These are phyloP conservation scores for Acrocyrtus sp. DNA, from an alignment of 2,888 invertebrate species.

Conservation along the genomic window DNA sequence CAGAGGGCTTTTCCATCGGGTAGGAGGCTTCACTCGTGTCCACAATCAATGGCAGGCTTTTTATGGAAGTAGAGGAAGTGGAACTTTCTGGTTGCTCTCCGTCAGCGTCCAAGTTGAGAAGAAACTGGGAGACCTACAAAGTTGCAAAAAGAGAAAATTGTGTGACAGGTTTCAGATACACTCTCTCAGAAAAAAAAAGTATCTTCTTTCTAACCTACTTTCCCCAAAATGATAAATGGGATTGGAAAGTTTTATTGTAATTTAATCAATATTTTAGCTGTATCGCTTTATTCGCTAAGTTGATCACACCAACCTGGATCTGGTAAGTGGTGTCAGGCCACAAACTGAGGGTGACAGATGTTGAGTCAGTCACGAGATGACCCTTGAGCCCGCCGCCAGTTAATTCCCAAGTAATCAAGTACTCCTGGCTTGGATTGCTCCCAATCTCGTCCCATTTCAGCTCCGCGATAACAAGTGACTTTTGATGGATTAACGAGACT, in stretches of 20 bases:
- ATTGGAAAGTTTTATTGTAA: neutral
- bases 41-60: slow-evolving; percentile 55
- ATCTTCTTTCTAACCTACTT: slow-evolving; percentile 6
- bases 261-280: neutral
- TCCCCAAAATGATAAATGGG: neutral
- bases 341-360: slow-evolving; percentile 79
- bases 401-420: slow-evolving; percentile 86
- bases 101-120: slow-evolving; percentile 39
- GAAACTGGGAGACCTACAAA: slow-evolving; percentile 55
- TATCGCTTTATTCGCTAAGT: too few species aligned
- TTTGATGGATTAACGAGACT: slow-evolving; percentile 78
- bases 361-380: slow-evolving; percentile 83
- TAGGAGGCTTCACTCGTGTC: slow-evolving; percentile 62
- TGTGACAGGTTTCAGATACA: too few species aligned
- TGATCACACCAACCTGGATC: slow-evolving; percentile 76
- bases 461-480: slow-evolving; percentile 75
- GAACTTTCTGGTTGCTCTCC: slow-evolving; percentile 37
- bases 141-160: neutral
- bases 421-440: slow-evolving; percentile 66
- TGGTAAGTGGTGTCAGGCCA: slow-evolving; percentile 85
- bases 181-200: too few species aligned
- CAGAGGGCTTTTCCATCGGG: slow-evolving; percentile 51
- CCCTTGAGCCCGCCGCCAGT: slow-evolving; percentile 84
- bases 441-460: slow-evolving; percentile 73
- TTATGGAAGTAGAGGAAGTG: slow-evolving; percentile 7